phyloP scores from a whole-genome alignment of 2,113 vertebrate species.

The Menidia beryllina region DNA sequence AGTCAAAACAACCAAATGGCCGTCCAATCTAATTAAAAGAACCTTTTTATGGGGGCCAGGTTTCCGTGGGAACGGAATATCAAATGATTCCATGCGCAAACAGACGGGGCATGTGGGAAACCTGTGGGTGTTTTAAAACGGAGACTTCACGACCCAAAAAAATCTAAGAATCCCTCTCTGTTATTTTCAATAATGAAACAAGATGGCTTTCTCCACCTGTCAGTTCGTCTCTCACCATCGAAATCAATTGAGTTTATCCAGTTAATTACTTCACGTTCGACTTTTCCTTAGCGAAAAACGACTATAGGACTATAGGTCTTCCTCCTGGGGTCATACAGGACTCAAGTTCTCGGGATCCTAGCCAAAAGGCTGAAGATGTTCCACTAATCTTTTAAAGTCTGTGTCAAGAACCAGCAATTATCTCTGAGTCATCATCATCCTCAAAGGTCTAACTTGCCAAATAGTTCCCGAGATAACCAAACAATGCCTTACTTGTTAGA shows the following conservation, averaged over 20 bases:
- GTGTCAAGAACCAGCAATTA: neutral
- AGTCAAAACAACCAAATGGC: constrained; percentile 52
- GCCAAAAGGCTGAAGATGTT: neutral
- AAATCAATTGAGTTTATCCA: constrained; percentile 4
- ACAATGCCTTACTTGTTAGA: too few species aligned
- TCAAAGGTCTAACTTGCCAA: constrained; percentile 8
- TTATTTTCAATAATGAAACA: constrained; percentile 16
- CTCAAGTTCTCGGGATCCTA: neutral
- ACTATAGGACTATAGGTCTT: neutral
- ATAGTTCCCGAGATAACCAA: neutral
- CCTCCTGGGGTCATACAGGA: constrained; percentile 1
- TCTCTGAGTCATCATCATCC: constrained; percentile 1
- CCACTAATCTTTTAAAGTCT: constrained; percentile 1
- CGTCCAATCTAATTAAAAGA: constrained; percentile 47
- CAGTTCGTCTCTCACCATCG: neutral
- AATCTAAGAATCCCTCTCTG: constrained; percentile 14
- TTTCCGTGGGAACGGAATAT: constrained; percentile 53
- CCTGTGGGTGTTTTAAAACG: constrained; percentile 20
- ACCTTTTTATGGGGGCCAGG: constrained; percentile 46
- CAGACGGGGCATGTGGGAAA: constrained; percentile 35
- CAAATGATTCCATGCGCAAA: constrained; percentile 52
- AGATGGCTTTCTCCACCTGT: neutral
- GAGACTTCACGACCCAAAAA: constrained; percentile 21
- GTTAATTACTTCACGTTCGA: neutral
- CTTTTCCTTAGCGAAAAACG: neutral